A percentile compares a stretch with the other conserved stretches of the same genome.
Conservation (phyloP, 2,888 invertebrate species). For the Sminthurides aquaticus region DNA sequence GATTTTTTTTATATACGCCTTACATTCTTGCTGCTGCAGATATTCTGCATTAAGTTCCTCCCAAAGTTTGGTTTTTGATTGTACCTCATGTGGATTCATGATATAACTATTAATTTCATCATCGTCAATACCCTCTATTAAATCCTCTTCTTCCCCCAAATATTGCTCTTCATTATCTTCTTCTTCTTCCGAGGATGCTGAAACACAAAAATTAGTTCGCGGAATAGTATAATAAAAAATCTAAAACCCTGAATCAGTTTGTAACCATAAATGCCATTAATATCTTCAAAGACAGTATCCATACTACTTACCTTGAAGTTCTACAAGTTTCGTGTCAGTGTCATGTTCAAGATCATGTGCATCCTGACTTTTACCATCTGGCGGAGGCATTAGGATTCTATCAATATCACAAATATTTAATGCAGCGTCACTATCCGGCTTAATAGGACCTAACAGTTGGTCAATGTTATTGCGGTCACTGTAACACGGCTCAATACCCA, state of each 20-base stretch:
- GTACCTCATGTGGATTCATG: constrained; percentile 69
- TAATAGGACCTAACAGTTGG: constrained; percentile 17
- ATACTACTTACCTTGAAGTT: no score
- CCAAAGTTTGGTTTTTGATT: constrained; percentile 78
- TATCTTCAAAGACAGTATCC: no score
- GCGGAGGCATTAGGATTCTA: constrained; percentile 42
- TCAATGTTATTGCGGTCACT: not conserved
- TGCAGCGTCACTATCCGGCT: constrained; percentile 12
- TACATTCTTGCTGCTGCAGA: constrained; percentile 70
- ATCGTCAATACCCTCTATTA: constrained; percentile 69
- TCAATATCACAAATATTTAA: constrained; percentile 30
- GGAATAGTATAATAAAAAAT: not conserved
- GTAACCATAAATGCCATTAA: no score
- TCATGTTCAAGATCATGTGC: no score
- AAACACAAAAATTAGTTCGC: not conserved
- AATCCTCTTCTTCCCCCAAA: constrained; percentile 46
- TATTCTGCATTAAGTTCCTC: constrained; percentile 78
- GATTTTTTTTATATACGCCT: constrained; percentile 45
- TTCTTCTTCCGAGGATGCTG: not conserved
- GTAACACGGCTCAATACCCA: not conserved
- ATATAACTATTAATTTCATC: constrained; percentile 82
- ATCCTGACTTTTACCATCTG: constrained; percentile 17
- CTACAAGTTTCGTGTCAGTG: no score
- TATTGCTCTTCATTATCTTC: constrained; percentile 18
- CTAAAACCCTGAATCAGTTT: no score